Evolutionary conservation across 2,888 invertebrate species (phyloP).

Genomic region (Cryptus viduatorius): DNA sequence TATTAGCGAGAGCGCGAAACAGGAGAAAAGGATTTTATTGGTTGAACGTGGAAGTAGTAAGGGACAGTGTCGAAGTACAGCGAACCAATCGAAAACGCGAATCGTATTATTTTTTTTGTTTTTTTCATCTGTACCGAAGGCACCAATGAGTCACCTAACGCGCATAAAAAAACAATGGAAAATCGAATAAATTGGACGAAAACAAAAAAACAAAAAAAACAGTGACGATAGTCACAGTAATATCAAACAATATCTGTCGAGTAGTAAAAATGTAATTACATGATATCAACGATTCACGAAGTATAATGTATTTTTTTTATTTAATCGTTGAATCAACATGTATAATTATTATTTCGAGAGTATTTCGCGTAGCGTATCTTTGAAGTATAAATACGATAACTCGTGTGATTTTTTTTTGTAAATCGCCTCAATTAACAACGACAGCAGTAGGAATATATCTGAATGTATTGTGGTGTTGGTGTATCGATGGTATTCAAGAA

Average conservation of each 20-base stretch:
- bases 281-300: no score
- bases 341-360: neutral
- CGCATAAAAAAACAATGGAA: neutral
- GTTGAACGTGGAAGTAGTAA: neutral
- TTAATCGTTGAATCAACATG: neutral
- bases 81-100: neutral
- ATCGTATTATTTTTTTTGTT: neutral
- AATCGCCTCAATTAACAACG: neutral
- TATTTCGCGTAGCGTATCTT: neutral
- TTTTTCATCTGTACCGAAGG: neutral
- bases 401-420: neutral
- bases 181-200: neutral
- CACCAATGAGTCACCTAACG: neutral
- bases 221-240: neutral
- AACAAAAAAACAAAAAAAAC: neutral
- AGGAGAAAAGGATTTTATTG: neutral
- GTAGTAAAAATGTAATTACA: no score
- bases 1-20: neutral
- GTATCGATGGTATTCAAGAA: no score
- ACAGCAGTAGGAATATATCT: neutral
- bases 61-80: neutral
- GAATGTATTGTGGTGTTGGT: neutral
- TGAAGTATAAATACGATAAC: neutral
- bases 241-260: no score
- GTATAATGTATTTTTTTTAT: neutral